Evolutionary conservation across 2,888 invertebrate species (phyloP), one percentile per base, ranked within the genome.

Genomic region (Phrixothrix hirtus): DNA sequence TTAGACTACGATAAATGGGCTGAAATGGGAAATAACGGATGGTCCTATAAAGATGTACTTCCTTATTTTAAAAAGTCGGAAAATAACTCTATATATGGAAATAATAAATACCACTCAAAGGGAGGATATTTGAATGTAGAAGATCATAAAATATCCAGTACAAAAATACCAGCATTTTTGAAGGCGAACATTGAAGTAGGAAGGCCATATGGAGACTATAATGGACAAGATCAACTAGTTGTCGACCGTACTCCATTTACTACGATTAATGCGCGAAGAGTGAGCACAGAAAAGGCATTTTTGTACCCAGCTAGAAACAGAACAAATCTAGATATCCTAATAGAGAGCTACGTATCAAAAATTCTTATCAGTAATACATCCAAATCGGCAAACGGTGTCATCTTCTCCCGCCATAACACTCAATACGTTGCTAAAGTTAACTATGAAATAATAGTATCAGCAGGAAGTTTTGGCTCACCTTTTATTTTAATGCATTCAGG

Each of bases 1-100:
- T 78, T 85, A 0, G 92, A 93, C 72, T 94, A 83, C 68, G 88
- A 92, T 71, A 81, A 85, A 36, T 95, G 94, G 94, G 88, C 79
- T 6, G 75, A 77, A 0, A 76, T 85, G 12, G 92, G 92, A 0
- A 90, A 91, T 70, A 79, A 83, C 0, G 64, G 70, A 29, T 74
- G 72, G 65, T 35, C 51, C 5, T 50, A 37, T 11, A 3, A 36
- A 21, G 38, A 43, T 4, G 43, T 50, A 3, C 31, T 50, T 2
- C 31, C 37, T 2, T 50, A 31, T 12, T 50, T 50, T 26, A 43
- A 27, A 5, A 44, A 37, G 25, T 44, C 44, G 2, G 50, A 50
- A 50, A 44, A 43, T n/a, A n/a, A n/a, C 10, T 43, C 43, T 27
- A 1, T 11, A 1, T 15, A 38, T 6, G 44, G 44, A 9, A 37